These are phyloP conservation scores for Odontamblyopus rebecca DNA, from an alignment of 2,797 vertebrate species.

Conservation along the genomic window DNA sequence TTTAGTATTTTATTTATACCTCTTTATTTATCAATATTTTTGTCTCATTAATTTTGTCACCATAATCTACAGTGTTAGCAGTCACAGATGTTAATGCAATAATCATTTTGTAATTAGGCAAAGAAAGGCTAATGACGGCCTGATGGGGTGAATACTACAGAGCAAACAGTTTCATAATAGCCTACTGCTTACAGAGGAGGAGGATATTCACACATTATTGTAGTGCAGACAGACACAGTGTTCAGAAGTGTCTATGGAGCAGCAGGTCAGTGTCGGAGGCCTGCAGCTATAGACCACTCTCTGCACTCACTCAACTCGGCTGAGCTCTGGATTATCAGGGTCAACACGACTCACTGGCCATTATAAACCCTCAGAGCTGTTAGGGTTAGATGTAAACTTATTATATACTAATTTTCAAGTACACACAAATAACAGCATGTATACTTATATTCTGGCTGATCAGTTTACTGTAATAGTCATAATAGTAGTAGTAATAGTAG, in stretches of 20 bases:
- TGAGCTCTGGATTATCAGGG: slow-evolving; percentile 11
- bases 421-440: too few species aligned
- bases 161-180: background rate
- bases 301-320: slow-evolving; percentile 4
- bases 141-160: background rate
- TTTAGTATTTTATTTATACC: too few species aligned
- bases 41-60: too few species aligned
- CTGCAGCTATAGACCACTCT: slow-evolving; percentile 7
- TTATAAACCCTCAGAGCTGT: background rate
- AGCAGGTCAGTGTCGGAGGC: slow-evolving; percentile 4
- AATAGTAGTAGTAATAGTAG: background rate
- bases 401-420: background rate
- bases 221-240: background rate
- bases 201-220: background rate
- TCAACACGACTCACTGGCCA: slow-evolving; percentile 1
- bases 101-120: background rate
- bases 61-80: too few species aligned
- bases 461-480: background rate
- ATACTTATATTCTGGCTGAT: too few species aligned
- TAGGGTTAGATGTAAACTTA: background rate
- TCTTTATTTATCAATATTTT: too few species aligned
- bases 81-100: background rate
- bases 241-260: slow-evolving; percentile 10
- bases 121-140: background rate
- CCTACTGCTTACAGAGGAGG: background rate